A percentile compares a stretch with the other conserved stretches of the same genome.
These are phyloP conservation scores for Dryadula phaetusa DNA, from an alignment of 2,888 invertebrate species.

Conservation along the genomic window DNA sequence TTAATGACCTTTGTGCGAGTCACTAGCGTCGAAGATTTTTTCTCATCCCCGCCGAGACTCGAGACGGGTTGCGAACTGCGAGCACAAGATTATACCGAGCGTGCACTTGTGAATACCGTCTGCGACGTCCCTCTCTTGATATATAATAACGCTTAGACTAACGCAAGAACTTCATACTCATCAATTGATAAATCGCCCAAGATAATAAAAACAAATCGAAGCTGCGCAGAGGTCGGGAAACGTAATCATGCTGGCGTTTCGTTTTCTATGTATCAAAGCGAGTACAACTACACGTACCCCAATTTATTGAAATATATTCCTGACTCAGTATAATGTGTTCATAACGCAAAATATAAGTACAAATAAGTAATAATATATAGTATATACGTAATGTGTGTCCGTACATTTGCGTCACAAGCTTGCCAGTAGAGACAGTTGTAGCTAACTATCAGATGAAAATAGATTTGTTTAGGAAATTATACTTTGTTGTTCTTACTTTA, in stretches of 20 bases:
- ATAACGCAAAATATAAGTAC: neutral
- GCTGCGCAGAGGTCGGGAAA: neutral
- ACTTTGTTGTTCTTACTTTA: neutral
- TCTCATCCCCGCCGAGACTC: conserved; percentile 25
- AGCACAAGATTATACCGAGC: conserved; percentile 8
- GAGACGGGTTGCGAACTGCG: conserved; percentile 19
- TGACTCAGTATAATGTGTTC: neutral
- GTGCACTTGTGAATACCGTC: conserved; percentile 17
- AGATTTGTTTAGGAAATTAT: neutral
- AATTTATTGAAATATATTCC: conserved; percentile 22
- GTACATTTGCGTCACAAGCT: too few relatives aligned
- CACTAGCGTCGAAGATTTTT: conserved; percentile 31
- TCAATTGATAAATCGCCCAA: conserved; percentile 20
- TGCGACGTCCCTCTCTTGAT: conserved; percentile 17
- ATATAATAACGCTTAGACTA: conserved; percentile 10
- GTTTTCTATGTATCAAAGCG: neutral
- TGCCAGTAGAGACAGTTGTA: too few relatives aligned
- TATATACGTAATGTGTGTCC: too few relatives aligned
- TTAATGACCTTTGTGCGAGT: conserved; percentile 39
- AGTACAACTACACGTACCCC: neutral
- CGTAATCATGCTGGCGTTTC: conserved; percentile 5
- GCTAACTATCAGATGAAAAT: too few relatives aligned
- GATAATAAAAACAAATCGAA: conserved; percentile 21
- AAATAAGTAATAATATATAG: too few relatives aligned
- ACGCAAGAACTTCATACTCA: conserved; percentile 13